Conservation (phyloP, 2,113 vertebrate genomes). For the Saguinus imperator region DNA sequence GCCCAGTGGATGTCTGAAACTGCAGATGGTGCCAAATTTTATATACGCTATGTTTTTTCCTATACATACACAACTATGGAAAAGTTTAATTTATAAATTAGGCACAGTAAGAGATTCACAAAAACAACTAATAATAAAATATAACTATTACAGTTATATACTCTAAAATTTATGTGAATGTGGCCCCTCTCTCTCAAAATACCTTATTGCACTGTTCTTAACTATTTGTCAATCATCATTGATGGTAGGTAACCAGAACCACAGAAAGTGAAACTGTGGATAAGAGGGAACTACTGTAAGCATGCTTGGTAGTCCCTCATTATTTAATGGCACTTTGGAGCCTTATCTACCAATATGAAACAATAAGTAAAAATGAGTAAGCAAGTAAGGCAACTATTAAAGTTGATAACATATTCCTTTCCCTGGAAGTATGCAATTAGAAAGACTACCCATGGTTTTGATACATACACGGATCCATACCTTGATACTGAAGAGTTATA, state of each 20-base stretch:
- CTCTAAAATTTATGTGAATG: not conserved
- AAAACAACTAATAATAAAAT: not conserved
- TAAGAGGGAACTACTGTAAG: not conserved
- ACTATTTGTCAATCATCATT: not conserved
- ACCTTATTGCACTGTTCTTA: not conserved
- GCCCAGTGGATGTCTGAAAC: not conserved
- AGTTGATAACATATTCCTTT: not conserved
- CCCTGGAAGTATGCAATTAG: not conserved
- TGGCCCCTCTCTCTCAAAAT: not conserved
- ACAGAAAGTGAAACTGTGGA: not conserved
- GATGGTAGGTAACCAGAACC: not conserved
- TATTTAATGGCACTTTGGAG: not conserved
- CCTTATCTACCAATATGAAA: not conserved
- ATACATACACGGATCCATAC: not conserved
- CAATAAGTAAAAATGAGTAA: constrained; percentile 16
- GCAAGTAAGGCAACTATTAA: not conserved
- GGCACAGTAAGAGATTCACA: not conserved
- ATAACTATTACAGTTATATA: not conserved
- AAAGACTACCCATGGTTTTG: not conserved
- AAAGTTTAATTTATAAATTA: not conserved
- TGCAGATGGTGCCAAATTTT: not conserved
- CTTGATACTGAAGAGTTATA: not conserved
- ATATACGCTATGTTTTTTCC: not conserved
- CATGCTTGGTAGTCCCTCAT: not conserved
- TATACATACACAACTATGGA: not conserved